phyloP scores from a whole-genome alignment of 1,140 invertebrate genomes.

The Helicoverpa zea region DNA sequence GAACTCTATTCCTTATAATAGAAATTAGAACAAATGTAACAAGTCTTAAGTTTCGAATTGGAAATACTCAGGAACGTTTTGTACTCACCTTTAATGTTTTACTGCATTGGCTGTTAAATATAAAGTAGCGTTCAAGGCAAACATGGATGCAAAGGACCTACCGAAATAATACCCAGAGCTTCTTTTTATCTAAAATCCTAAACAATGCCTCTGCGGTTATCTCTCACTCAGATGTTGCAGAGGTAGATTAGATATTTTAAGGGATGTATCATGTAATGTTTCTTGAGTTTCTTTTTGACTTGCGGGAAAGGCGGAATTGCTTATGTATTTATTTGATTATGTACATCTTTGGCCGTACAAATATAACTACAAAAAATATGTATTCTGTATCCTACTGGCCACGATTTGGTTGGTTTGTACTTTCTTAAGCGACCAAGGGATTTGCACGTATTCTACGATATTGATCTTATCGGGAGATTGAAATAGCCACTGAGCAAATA shows the following conservation, averaged over 20 bases:
- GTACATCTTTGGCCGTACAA: conserved; percentile 42
- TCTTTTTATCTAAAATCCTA: too few relatives aligned
- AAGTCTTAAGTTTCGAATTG: conserved; percentile 48
- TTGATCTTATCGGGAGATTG: background rate
- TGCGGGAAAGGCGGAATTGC: background rate
- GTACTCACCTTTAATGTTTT: conserved; percentile 32
- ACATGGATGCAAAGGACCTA: background rate
- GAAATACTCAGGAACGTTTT: conserved; percentile 32
- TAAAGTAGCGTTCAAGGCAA: background rate
- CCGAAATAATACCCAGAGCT: too few relatives aligned
- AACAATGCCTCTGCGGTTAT: too few relatives aligned
- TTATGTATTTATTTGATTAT: conserved; percentile 14
- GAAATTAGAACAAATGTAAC: conserved; percentile 53
- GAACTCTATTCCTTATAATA: conserved; percentile 33
- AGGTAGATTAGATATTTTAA: too few relatives aligned
- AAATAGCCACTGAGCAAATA: conserved; percentile 46
- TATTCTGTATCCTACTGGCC: conserved; percentile 22
- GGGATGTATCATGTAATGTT: too few relatives aligned
- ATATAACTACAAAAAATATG: background rate
- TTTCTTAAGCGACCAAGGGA: background rate
- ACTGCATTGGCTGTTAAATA: conserved; percentile 9
- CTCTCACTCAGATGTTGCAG: too few relatives aligned
- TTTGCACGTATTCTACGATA: background rate
- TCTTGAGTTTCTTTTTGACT: background rate
- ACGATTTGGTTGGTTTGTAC: conserved; percentile 48